Evolutionary conservation across 2,113 vertebrate genomes (phyloP), one percentile per base, ranked within the genome.

Genomic region (Zosterops borbonicus): DNA sequence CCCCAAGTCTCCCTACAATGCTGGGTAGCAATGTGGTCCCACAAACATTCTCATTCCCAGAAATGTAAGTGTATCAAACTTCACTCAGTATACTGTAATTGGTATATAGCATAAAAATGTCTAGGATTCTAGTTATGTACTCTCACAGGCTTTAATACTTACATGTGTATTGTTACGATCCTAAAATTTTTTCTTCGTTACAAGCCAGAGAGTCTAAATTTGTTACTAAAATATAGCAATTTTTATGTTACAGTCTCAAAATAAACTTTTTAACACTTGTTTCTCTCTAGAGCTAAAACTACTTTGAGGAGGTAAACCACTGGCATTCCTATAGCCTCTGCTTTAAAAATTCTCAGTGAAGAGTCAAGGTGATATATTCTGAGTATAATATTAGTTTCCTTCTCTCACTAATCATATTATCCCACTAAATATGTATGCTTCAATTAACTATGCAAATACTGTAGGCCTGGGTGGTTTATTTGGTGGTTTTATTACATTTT

Each of bases 361-460:
- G 20, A 70, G 35, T 74, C 50, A 81, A 80, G 39, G 44, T 86
- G 37, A 58, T 25, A 42, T 59, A 69, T 46, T 85, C 22, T 39
- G 70, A 67, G 23, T 80, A 28, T 29, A 78, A 50, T 59, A 69
- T 39, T 46, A 89, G 75, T 44, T 91, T 91, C 35, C 27, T 90
- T 27, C 62, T 20, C 42, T 55, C 92, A 83, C 62, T 89, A 63
- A 83, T 87, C 58, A 81, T 81, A 65, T 64, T 80, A 28, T 81
- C 15, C 42, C 18, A 47, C 27, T 82, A 88, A 94, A 78, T 69
- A 74, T n/a, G 22, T 16, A 20, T 29, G 12, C 9, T 82, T 33
- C 37, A 83, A 94, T 94, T 73, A 83, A 83, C 56, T 47, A 93
- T 86, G 76, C 14, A 91, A 92, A 89, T 86, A 24, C 9, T 75